phyloP scores from a whole-genome alignment of 2,797 vertebrate genomes.

The Coregonus ussuriensis region DNA sequence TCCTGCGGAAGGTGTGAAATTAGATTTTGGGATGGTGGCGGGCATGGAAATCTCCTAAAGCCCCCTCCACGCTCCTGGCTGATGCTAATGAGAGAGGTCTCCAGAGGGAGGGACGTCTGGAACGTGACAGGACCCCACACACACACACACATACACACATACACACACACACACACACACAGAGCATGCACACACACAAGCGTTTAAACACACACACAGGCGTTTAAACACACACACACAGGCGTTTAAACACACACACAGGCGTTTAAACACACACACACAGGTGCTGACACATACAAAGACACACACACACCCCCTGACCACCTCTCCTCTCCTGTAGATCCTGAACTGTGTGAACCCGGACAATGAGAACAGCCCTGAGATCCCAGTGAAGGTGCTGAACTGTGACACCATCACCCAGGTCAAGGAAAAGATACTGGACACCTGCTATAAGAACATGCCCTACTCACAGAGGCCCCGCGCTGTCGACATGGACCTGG shows the following conservation, averaged over 20 bases:
- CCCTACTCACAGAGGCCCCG: conserved; percentile 93
- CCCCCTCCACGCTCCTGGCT: conserved; percentile 45
- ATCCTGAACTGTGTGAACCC: conserved; percentile 98
- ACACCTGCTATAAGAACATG: conserved; percentile 96
- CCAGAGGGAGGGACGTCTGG: conserved; percentile 36
- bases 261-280: too few species aligned
- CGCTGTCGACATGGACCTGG: conserved; percentile 96
- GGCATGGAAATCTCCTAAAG: conserved; percentile 68
- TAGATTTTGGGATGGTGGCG: conserved; percentile 36
- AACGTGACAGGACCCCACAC: conserved; percentile 30
- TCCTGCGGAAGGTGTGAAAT: too few species aligned
- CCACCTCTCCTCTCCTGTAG: conserved; percentile 61
- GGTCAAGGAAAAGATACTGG: conserved; percentile 98
- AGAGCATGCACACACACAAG: too few species aligned
- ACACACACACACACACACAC: too few species aligned
- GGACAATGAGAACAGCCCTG: conserved; percentile 96
- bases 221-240: too few species aligned
- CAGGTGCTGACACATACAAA: neutral
- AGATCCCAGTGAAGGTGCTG: conserved; percentile 95
- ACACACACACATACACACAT: too few species aligned
- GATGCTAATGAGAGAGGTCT: conserved; percentile 60
- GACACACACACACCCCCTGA: neutral
- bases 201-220: too few species aligned
- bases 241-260: too few species aligned
- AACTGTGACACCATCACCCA: conserved; percentile 99